Base-by-base conservation (phyloP, 2,797 vertebrate species). In the Hafferia zeledoni region DNA sequence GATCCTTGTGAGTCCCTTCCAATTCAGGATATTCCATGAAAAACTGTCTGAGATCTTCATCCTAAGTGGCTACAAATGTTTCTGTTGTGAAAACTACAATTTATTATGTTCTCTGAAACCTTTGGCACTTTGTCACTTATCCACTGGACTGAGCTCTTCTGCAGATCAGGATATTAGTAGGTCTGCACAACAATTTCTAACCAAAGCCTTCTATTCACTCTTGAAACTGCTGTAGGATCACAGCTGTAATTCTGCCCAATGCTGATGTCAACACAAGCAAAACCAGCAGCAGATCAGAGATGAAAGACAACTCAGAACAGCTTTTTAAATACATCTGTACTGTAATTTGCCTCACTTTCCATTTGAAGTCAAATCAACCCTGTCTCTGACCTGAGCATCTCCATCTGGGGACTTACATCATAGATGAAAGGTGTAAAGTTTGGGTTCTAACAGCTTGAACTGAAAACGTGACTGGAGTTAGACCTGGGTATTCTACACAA, bases 281-380 rank as follows among this genome's bases (percentile, higher is more conserved):
- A 93, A 23, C 17, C 39, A 72, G n/a, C 20, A 83, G 55, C 24
- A 76, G 67, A 80, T 79, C 4, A 9, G 50, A 79, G 39, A 63
- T 87, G 74, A 76, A 59, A 82, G n/a, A 74, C 9, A 87, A 75
- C 55, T n/a, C 33, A 87, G 67, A 80, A 28, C 31, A 82, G 33
- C 50, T 91, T 89, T 95, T 95, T 77, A 52, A 80, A 74, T 37
- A 65, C 39, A 44, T 82, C 63, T 74, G 44, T 44, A 18, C 31
- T 91, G 35, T n/a, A 75, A 91, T 87, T 96, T 90, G 75, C 84
- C 74, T 84, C 74, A 28, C 55, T 89, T 82, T 76, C 67, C 31
- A 16, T 70, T 53, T 76, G 78, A 89, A 89, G 33, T 68, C 4
- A 17, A 89, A 84, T 59, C 70, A 90, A 18, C 28, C 39, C 44